Conservation (phyloP, 1,140 invertebrate species). For the Drosophila carrolli region DNA sequence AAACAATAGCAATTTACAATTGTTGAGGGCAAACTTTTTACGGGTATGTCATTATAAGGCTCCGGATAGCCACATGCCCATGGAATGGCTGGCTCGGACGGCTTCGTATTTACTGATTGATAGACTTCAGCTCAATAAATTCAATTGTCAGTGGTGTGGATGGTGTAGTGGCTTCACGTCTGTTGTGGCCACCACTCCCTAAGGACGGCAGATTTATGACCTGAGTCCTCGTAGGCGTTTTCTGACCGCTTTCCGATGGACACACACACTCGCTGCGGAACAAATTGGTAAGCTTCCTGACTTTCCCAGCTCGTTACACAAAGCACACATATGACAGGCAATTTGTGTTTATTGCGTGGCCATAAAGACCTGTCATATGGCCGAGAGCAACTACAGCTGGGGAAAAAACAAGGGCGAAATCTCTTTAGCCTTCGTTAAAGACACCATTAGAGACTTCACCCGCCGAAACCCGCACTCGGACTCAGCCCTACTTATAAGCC, state of each 20-base stretch:
- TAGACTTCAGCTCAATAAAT: conserved; percentile 74
- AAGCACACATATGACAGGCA: conserved; percentile 77
- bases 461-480: conserved; percentile 6
- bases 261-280: conserved; percentile 12
- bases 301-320: conserved; percentile 66
- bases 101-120: conserved; percentile 78
- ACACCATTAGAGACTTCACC: conserved; percentile 35
- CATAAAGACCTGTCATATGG: conserved; percentile 67
- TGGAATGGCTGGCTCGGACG: conserved; percentile 12
- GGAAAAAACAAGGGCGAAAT: conserved; percentile 36
- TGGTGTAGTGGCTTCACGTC: conserved; percentile 19
- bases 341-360: conserved; percentile 77
- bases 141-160: conserved; percentile 68
- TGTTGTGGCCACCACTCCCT: conserved; percentile 13
- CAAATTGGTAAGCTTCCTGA: conserved; percentile 72
- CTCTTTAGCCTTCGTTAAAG: conserved; percentile 33
- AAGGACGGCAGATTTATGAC: conserved; percentile 53
- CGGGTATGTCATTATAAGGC: conserved; percentile 55
- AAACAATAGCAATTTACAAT: conserved; percentile 13
- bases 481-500: conserved; percentile 4
- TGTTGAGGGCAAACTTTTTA: conserved; percentile 30
- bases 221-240: conserved; percentile 20
- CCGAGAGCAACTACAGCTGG: conserved; percentile 6
- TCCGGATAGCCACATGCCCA: conserved; percentile 7
- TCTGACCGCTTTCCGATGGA: conserved; percentile 43